A percentile compares a stretch with the other conserved stretches of the same genome.
Evolutionary conservation across 2,888 invertebrate species (phyloP).

Genomic region (Julus scanicus): DNA sequence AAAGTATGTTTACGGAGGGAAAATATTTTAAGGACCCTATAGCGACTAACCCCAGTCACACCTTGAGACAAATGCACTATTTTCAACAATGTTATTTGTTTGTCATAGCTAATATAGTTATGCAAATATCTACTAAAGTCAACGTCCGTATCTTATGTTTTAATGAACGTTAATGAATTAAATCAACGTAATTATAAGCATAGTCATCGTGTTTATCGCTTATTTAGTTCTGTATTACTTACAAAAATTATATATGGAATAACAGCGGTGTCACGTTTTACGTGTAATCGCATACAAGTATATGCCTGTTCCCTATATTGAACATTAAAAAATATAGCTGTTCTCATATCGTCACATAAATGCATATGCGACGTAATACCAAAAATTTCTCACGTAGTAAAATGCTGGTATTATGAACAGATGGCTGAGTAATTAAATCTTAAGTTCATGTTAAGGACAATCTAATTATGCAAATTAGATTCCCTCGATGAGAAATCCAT

Average conservation of each 20-base stretch:
- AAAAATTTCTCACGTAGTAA: not conserved
- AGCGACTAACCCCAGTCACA: too few relatives aligned
- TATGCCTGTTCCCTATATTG: not conserved
- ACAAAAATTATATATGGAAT: not conserved
- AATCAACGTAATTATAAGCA: not conserved
- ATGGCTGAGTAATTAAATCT: constrained; percentile 43
- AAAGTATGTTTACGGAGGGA: too few relatives aligned
- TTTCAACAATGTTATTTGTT: too few relatives aligned
- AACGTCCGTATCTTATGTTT: not conserved
- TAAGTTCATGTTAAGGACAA: constrained; percentile 29
- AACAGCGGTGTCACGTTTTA: not conserved
- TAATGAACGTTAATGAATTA: not conserved
- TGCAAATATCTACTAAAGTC: too few relatives aligned
- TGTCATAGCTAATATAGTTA: too few relatives aligned
- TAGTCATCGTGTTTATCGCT: not conserved
- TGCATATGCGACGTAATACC: not conserved
- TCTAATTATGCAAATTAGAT: constrained; percentile 43
- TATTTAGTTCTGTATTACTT: not conserved
- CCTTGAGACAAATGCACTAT: too few relatives aligned
- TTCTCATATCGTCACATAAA: not conserved
- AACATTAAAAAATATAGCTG: not conserved
- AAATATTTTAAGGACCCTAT: too few relatives aligned
- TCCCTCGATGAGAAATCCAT: not conserved
- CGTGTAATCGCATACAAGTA: not conserved
- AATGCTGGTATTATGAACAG: constrained; percentile 9